Conservation (phyloP, 2,888 invertebrate species). For the Chrysina gloriosa region DNA sequence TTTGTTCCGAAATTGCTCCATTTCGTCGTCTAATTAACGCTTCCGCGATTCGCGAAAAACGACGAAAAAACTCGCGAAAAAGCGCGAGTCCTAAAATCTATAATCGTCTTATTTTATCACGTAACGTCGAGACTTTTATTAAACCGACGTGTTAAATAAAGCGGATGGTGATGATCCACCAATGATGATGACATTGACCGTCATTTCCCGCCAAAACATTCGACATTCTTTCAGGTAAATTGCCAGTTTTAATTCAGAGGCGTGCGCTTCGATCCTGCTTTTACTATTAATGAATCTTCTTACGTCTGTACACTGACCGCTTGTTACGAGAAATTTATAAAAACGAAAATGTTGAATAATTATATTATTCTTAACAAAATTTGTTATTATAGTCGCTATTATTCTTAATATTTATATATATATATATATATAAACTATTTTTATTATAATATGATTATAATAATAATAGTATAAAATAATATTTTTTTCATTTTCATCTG, state of each 20-base stretch:
- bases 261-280: conserved; percentile 37
- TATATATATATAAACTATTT: too few relatives aligned
- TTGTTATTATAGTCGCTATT: too few relatives aligned
- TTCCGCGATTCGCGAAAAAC: not conserved
- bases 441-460: too few relatives aligned
- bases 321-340: too few relatives aligned
- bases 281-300: too few relatives aligned
- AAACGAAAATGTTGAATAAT: too few relatives aligned
- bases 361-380: too few relatives aligned
- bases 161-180: conserved; percentile 22
- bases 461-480: too few relatives aligned
- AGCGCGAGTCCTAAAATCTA: not conserved
- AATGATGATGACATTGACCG: conserved; percentile 55
- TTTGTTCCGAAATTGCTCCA: not conserved
- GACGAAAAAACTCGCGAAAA: not conserved
- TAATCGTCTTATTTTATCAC: conserved; percentile 23
- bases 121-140: conserved; percentile 1
- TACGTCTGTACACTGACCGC: too few relatives aligned
- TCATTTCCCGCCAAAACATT: conserved; percentile 58
- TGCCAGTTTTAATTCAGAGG: conserved; percentile 52
- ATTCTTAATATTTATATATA: too few relatives aligned
- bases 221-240: conserved; percentile 58
- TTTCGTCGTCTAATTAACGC: conserved; percentile 4
- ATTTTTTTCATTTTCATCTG: too few relatives aligned
- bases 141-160: conserved; percentile 15